Evolutionary conservation across 2,797 vertebrate genomes (phyloP).

Genomic region (Melanotaenia pygmaea): DNA sequence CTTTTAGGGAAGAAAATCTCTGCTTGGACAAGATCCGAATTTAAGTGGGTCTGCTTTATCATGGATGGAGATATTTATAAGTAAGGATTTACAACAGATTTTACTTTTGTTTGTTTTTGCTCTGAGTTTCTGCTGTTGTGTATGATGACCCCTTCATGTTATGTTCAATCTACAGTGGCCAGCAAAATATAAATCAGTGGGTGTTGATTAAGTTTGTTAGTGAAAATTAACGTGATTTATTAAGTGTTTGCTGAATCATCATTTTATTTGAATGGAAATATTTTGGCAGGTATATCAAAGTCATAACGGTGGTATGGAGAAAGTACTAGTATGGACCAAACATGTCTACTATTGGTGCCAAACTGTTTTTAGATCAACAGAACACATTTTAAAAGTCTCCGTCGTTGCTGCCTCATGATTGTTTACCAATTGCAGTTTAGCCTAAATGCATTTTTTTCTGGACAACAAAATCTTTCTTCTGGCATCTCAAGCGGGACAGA

Average conservation of each 20-base stretch:
- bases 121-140: no score
- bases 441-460: no score
- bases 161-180: not conserved
- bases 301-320: no score
- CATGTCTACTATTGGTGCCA: not conserved
- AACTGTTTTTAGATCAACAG: not conserved
- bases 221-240: no score
- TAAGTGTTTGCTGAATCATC: not conserved
- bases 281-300: not conserved
- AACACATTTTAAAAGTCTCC: not conserved
- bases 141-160: not conserved
- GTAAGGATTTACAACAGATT: not conserved
- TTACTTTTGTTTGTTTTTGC: no score
- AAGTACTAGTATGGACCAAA: not conserved
- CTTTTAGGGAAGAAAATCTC: not conserved
- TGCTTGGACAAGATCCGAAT: not conserved
- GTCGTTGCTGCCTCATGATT: no score
- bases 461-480: no score
- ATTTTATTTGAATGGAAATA: not conserved
- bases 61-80: not conserved
- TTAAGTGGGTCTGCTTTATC: not conserved
- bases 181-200: not conserved
- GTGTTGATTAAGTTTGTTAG: not conserved
- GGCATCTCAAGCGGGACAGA: no score
- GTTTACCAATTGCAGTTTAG: not conserved